Percentiles rank a stretch among this genome's conserved stretches.
These are phyloP conservation scores for Eupithecia subfuscata DNA, from an alignment of 2,888 invertebrate species.

Conservation along the genomic window DNA sequence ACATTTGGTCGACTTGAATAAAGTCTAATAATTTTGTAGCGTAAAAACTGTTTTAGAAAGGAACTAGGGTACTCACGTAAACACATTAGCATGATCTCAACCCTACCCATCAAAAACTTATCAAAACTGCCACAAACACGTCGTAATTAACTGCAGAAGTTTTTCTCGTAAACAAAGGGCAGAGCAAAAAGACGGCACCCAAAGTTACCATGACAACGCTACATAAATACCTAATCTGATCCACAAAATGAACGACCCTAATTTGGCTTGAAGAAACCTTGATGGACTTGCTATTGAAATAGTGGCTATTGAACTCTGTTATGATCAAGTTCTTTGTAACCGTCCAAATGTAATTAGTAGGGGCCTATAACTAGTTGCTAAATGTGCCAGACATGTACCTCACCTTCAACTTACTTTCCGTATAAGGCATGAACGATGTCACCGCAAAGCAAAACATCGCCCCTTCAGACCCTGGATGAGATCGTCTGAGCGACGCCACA, in stretches of 20 bases:
- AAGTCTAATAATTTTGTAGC: neutral
- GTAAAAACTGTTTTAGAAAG: neutral
- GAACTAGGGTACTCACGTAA: conserved; percentile 14
- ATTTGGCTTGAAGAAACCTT: neutral
- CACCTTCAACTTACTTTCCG: conserved; percentile 69
- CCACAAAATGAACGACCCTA: conserved; percentile 4
- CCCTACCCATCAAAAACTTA: conserved; percentile 53
- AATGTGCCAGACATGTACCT: conserved; percentile 63
- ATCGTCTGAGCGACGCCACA: conserved; percentile 62
- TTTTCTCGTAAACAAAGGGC: conserved; percentile 64
- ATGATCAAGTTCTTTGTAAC: neutral
- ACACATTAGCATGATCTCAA: conserved; percentile 36
- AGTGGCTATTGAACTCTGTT: neutral
- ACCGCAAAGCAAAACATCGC: conserved; percentile 74
- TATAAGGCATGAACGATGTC: conserved; percentile 70
- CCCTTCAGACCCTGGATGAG: conserved; percentile 61
- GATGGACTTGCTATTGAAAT: conserved; percentile 1
- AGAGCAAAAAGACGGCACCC: conserved; percentile 62
- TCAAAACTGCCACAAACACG: conserved; percentile 58
- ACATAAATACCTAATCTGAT: conserved; percentile 42
- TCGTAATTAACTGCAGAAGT: conserved; percentile 72
- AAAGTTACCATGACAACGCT: conserved; percentile 66
- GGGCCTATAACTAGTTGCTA: neutral
- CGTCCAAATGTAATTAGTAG: conserved; percentile 48
- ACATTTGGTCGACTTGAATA: neutral